These are phyloP conservation scores for Pogonognathellus flavescens DNA, from an alignment of 1,140 invertebrate species.

Conservation along the genomic window DNA sequence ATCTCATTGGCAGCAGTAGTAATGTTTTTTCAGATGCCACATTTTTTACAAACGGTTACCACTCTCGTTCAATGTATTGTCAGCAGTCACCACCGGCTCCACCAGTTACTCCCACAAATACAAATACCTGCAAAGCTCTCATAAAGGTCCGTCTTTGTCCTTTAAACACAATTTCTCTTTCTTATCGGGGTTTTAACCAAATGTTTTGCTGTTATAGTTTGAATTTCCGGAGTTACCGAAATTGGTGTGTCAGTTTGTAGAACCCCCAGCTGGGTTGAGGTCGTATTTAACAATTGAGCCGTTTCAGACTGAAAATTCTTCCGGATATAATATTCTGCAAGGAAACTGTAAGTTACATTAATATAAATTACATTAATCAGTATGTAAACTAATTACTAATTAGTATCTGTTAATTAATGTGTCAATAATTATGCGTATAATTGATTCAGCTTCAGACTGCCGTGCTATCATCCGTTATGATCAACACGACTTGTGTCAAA, in stretches of 20 bases:
- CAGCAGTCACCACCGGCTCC: constrained; percentile 64
- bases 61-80: constrained; percentile 63
- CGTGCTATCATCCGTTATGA: constrained; percentile 64
- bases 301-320: constrained; percentile 53
- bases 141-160: constrained; percentile 57
- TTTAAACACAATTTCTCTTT: background rate
- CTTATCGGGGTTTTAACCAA: no score
- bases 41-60: constrained; percentile 59
- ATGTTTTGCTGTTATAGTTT: constrained; percentile 58
- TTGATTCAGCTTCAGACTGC: constrained; percentile 23
- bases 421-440: background rate
- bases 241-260: constrained; percentile 57
- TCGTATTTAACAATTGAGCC: constrained; percentile 58
- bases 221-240: constrained; percentile 64
- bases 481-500: constrained; percentile 57
- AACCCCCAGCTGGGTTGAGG: constrained; percentile 59
- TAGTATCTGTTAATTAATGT: background rate
- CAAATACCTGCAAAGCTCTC: constrained; percentile 63
- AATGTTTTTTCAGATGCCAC: constrained; percentile 7
- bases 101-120: constrained; percentile 59
- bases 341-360: constrained; percentile 7
- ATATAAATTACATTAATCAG: no score
- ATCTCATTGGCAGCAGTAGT: background rate
- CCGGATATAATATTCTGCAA: constrained; percentile 56
- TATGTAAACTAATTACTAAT: no score